Evolutionary conservation across 2,797 vertebrate species (phyloP).

Genomic region (Gallinago solitaria): DNA sequence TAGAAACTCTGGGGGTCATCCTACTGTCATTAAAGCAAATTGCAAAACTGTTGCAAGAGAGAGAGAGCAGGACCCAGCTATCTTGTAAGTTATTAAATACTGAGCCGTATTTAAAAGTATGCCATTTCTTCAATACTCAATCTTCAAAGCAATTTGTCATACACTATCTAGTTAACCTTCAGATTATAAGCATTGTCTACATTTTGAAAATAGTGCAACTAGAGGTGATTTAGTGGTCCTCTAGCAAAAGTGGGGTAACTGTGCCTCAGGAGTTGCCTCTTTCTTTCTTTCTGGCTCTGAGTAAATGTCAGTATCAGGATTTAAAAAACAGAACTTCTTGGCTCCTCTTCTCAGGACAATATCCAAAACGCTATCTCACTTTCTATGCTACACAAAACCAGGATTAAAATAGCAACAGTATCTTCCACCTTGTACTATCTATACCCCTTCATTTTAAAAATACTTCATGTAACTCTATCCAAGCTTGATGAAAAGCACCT

Average conservation of each 20-base stretch:
- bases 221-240: neutral
- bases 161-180: neutral
- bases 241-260: neutral
- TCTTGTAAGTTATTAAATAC: neutral
- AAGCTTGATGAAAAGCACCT: neutral
- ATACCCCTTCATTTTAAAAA: slow-evolving; percentile 32
- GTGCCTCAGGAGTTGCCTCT: neutral
- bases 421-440: slow-evolving; percentile 14
- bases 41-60: neutral
- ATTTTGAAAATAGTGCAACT: neutral
- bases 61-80: neutral
- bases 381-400: slow-evolving; percentile 19
- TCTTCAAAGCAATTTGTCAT: neutral
- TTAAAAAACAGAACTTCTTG: slow-evolving; percentile 37
- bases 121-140: neutral
- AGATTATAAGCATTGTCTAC: neutral
- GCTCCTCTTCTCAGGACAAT: neutral
- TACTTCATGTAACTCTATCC: neutral
- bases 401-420: slow-evolving; percentile 58
- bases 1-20: neutral
- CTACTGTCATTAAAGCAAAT: neutral
- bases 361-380: slow-evolving; percentile 22
- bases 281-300: neutral
- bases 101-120: neutral
- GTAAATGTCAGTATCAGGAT: neutral